A percentile compares a stretch with the other conserved stretches of the same genome.
Evolutionary conservation across 2,797 vertebrate genomes (phyloP).

Genomic region (Halcyon chelicuti): DNA sequence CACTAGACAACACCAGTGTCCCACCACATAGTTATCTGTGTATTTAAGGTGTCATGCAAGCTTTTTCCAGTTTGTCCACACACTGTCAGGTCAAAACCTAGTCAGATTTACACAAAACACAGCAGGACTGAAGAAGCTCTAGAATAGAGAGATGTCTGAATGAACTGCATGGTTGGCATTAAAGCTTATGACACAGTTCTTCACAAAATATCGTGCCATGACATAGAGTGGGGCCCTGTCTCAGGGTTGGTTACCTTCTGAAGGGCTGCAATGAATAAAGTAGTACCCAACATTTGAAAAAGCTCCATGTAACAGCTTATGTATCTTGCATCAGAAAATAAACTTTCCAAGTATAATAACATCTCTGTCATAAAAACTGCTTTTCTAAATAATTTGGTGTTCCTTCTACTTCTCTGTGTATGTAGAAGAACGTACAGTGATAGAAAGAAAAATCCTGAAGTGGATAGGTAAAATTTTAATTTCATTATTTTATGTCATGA

Average conservation of each 20-base stretch:
- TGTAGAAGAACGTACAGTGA: not conserved
- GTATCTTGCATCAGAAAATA: not conserved
- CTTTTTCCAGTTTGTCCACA: not conserved
- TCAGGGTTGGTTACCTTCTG: not conserved
- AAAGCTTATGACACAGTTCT: not conserved
- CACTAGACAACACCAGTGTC: not conserved
- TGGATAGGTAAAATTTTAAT: not conserved
- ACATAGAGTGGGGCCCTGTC: not conserved
- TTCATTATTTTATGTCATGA: not conserved
- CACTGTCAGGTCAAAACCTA: not conserved
- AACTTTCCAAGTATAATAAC: not conserved
- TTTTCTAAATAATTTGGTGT: not conserved
- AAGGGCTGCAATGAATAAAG: not conserved
- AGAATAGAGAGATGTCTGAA: not conserved
- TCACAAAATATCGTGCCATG: not conserved
- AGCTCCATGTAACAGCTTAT: not conserved
- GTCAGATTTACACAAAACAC: not conserved
- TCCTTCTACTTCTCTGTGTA: not conserved
- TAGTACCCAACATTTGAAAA: not conserved
- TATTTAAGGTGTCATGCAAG: not conserved
- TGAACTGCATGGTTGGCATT: not conserved
- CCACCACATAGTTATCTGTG: not conserved
- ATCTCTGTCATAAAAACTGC: not conserved
- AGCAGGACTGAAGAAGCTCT: not conserved
- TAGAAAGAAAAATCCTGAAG: not conserved